Percentiles rank a stretch among this genome's conserved stretches.
Evolutionary conservation across 2,113 vertebrate species (phyloP).

Genomic region (Corydoras maculifer): DNA sequence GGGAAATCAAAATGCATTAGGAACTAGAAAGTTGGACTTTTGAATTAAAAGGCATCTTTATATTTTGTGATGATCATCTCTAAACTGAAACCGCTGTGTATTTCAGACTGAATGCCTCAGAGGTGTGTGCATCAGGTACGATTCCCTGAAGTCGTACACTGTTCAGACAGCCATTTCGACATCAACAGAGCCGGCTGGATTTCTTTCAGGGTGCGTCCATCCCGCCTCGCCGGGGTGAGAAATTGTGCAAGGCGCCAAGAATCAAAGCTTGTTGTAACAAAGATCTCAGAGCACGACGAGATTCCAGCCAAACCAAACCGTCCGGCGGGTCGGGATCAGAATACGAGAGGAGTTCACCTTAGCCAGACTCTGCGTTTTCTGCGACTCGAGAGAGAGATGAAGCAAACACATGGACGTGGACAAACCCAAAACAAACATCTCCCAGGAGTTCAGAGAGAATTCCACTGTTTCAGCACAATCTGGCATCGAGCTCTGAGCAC

Average conservation of each 20-base stretch:
- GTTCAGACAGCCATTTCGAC: no score
- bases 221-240: background rate
- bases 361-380: background rate
- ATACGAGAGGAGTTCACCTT: background rate
- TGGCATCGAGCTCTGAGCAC: background rate
- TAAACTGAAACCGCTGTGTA: no score
- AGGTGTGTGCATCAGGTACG: no score
- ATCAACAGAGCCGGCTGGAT: background rate
- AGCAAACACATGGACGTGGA: background rate
- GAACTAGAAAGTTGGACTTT: no score
- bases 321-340: conserved; percentile 1
- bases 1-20: no score
- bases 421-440: conserved; percentile 18
- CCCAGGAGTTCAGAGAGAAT: background rate
- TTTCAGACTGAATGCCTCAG: no score
- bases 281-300: conserved; percentile 18
- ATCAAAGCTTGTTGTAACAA: background rate
- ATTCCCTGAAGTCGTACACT: no score
- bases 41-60: no score
- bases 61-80: no score
- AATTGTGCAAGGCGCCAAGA: background rate
- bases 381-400: background rate
- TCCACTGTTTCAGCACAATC: background rate
- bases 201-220: background rate
- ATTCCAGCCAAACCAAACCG: conserved; percentile 1